These are phyloP conservation scores for Amphipoea lucens DNA, from an alignment of 2,888 invertebrate genomes.

Conservation along the genomic window DNA sequence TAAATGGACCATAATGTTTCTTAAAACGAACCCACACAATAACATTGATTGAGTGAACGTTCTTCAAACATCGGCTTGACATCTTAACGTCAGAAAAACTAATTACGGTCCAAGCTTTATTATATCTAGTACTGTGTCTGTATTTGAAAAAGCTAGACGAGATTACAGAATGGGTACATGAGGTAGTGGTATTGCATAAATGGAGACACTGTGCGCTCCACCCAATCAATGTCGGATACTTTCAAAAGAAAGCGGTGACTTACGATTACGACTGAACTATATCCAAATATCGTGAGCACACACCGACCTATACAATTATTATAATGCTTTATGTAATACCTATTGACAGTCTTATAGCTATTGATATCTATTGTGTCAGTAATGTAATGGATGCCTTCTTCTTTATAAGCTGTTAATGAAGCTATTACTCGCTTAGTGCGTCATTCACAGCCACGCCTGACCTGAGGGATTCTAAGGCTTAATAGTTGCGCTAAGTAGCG, in stretches of 20 bases:
- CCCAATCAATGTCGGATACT: conserved; percentile 65
- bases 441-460: conserved; percentile 10
- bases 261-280: conserved; percentile 38
- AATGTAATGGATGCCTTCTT: conserved; percentile 22
- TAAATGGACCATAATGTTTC: conserved; percentile 35
- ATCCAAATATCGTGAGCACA: conserved; percentile 46
- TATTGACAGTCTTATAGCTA: conserved; percentile 14
- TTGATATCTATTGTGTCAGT: conserved; percentile 28
- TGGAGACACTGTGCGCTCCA: conserved; percentile 51
- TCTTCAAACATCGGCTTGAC: conserved; percentile 48
- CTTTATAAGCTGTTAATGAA: conserved; percentile 27
- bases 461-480: conserved; percentile 1
- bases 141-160: conserved; percentile 58
- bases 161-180: conserved; percentile 63
- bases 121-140: conserved; percentile 47
- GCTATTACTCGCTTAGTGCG: conserved; percentile 20
- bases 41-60: conserved; percentile 53
- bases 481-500: conserved; percentile 31
- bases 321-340: conserved; percentile 46
- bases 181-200: conserved; percentile 62
- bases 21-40: conserved; percentile 31
- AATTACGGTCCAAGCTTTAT: conserved; percentile 58
- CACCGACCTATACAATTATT: conserved; percentile 36
- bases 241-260: conserved; percentile 60
- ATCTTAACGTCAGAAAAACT: conserved; percentile 56